Conservation (phyloP, 2,797 vertebrate genomes). For the Ctenosaura bakeri region DNA sequence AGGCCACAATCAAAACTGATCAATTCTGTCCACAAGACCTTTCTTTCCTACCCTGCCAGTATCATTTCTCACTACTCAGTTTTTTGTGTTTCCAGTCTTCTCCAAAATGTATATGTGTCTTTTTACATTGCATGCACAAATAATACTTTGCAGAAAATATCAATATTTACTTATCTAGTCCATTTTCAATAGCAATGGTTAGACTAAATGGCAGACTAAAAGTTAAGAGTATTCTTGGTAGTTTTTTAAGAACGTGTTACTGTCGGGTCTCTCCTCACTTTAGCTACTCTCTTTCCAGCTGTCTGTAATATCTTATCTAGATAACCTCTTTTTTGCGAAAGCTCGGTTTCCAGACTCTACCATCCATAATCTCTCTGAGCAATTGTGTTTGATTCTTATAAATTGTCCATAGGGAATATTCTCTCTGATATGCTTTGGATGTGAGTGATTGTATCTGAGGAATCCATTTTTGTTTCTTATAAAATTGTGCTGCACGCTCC, state of each 20-base stretch:
- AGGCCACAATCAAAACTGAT: background rate
- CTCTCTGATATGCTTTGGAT: background rate
- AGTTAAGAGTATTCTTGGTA: background rate
- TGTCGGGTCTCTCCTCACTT: background rate
- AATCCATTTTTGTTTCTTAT: background rate
- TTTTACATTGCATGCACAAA: background rate
- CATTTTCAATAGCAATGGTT: background rate
- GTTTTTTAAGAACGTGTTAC: background rate
- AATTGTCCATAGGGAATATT: background rate
- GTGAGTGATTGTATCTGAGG: background rate
- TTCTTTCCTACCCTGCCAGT: background rate
- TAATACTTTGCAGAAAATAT: background rate
- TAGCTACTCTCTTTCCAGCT: background rate
- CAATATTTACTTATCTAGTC: background rate
- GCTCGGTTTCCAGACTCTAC: background rate
- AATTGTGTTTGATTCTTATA: slow-evolving; percentile 16
- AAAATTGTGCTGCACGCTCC: background rate
- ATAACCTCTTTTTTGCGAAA: slow-evolving; percentile 12
- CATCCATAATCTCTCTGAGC: slow-evolving; percentile 7
- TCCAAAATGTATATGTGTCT: background rate
- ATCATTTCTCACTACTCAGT: background rate
- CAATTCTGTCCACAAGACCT: background rate
- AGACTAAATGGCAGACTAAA: background rate
- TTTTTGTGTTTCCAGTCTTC: background rate
- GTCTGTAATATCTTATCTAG: slow-evolving; percentile 14